Evolutionary conservation across 1,140 invertebrate genomes (phyloP).

Genomic region (Euwallacea fornicatus): DNA sequence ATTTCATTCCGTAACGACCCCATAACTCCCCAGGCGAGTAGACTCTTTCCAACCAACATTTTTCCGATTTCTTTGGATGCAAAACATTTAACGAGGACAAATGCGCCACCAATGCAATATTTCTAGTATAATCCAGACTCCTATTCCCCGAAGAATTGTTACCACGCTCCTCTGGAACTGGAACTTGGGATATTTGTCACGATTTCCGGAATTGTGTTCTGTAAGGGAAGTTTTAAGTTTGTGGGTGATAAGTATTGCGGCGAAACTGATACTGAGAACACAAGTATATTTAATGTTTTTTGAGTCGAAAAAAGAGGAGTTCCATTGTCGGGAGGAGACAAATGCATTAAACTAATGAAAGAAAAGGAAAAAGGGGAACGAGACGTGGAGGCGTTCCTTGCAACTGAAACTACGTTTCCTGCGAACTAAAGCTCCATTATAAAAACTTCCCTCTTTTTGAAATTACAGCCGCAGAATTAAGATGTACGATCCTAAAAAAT

Average conservation of each 20-base stretch:
- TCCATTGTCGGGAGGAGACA: neutral
- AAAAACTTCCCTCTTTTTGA: neutral
- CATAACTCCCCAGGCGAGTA: too few relatives aligned
- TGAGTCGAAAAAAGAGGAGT: neutral
- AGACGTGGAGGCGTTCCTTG: neutral
- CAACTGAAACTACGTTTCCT: neutral
- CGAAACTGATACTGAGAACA: neutral
- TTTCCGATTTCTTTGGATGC: constrained; percentile 8
- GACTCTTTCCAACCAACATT: neutral
- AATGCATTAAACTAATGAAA: constrained; percentile 6
- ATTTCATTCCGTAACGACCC: too few relatives aligned
- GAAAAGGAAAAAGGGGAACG: neutral
- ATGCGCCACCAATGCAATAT: constrained; percentile 25
- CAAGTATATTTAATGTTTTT: neutral
- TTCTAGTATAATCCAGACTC: constrained; percentile 28
- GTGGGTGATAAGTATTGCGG: constrained; percentile 23
- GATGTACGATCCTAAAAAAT: neutral
- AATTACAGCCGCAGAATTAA: constrained; percentile 2
- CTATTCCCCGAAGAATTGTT: constrained; percentile 32
- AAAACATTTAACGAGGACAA: constrained; percentile 20
- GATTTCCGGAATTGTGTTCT: constrained; percentile 28
- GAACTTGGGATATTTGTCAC: constrained; percentile 36
- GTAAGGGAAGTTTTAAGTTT: constrained; percentile 33
- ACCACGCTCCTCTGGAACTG: constrained; percentile 15
- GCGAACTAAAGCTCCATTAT: neutral